These are phyloP conservation scores for Chelonoidis abingdonii DNA, from an alignment of 2,113 vertebrate genomes.

Conservation along the genomic window DNA sequence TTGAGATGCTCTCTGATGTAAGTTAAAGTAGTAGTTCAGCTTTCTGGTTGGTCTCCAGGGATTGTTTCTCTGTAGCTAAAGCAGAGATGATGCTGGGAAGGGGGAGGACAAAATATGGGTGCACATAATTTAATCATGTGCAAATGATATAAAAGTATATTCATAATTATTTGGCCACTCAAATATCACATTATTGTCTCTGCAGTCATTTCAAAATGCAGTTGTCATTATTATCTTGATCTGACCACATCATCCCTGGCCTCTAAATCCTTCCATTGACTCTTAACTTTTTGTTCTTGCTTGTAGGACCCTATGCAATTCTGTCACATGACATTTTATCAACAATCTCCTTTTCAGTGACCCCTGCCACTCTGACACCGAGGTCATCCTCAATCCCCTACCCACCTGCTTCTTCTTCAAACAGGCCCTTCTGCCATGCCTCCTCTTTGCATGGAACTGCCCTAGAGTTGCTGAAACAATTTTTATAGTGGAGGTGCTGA, in stretches of 20 bases:
- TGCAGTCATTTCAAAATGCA: not conserved
- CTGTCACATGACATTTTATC: not conserved
- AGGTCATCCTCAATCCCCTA: not conserved
- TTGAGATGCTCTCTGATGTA: not conserved
- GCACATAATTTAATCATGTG: not conserved
- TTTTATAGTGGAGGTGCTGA: too few species aligned
- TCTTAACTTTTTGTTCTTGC: not conserved
- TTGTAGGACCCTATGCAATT: not conserved
- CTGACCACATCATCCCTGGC: not conserved
- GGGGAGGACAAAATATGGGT: not conserved
- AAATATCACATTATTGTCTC: not conserved
- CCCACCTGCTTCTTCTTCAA: not conserved
- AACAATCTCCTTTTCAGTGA: not conserved
- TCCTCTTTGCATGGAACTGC: not conserved
- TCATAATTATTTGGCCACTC: not conserved
- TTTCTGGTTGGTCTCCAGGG: not conserved
- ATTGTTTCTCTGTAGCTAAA: slow-evolving; percentile 15
- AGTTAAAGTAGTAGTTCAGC: not conserved
- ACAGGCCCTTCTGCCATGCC: not conserved
- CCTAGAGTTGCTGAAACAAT: not conserved
- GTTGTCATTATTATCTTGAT: not conserved
- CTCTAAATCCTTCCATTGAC: slow-evolving; percentile 17
- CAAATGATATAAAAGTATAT: not conserved
- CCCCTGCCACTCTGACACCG: not conserved
- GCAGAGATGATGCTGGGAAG: not conserved